Conservation (phyloP, 2,113 vertebrate genomes). For the Sapajus apella region DNA sequence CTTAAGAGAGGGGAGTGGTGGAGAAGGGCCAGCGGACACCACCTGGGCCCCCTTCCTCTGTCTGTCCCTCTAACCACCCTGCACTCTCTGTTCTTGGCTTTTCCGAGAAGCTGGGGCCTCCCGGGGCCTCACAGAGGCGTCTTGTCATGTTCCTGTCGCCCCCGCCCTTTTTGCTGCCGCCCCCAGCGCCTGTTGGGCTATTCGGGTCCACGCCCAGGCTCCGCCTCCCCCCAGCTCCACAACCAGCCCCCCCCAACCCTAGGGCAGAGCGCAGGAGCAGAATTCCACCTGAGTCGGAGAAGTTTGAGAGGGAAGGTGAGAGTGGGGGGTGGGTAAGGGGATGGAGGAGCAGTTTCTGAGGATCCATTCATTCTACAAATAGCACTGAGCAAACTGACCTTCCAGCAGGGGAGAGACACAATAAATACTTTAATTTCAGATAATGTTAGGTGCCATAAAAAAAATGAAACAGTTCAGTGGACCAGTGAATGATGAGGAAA, state of each 20-base stretch:
- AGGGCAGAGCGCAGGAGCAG: neutral
- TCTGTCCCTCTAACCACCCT: slow-evolving; percentile 30
- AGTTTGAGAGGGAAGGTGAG: slow-evolving; percentile 12
- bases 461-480: neutral
- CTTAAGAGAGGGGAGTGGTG: neutral
- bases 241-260: neutral
- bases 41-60: slow-evolving; percentile 34
- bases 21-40: neutral
- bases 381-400: slow-evolving; percentile 46
- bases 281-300: slow-evolving; percentile 53
- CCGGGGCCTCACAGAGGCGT: slow-evolving; percentile 65
- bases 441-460: neutral
- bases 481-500: neutral
- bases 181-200: slow-evolving; percentile 59
- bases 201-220: slow-evolving; percentile 49
- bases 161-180: slow-evolving; percentile 42
- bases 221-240: neutral
- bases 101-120: slow-evolving; percentile 74
- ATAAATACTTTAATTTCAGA: slow-evolving; percentile 54
- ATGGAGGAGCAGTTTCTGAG: slow-evolving; percentile 35
- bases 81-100: slow-evolving; percentile 65
- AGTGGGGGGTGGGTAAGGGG: neutral
- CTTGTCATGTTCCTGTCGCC: slow-evolving; percentile 66
- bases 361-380: slow-evolving; percentile 72
- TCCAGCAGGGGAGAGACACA: slow-evolving; percentile 26